Conservation (phyloP, 2,797 vertebrate species). For the Spea hammondii region DNA sequence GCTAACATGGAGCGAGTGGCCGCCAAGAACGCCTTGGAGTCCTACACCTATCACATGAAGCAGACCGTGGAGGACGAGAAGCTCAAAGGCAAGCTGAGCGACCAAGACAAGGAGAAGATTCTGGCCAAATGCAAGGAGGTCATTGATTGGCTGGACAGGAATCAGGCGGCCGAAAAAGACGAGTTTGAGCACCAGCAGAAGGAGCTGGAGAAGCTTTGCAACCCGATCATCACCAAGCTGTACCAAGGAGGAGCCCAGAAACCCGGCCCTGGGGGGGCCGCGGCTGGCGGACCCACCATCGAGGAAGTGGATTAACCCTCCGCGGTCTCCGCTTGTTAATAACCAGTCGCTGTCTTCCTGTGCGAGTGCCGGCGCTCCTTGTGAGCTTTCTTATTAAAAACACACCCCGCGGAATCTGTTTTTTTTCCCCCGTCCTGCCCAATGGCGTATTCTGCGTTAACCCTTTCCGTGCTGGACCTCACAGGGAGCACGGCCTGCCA, state of each 20-base stretch:
- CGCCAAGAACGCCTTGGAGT: slow-evolving; percentile 85
- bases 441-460: too few relatives aligned
- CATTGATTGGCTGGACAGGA: slow-evolving; percentile 84
- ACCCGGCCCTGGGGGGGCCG: slow-evolving; percentile 56
- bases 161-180: slow-evolving; percentile 89
- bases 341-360: too few relatives aligned
- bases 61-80: slow-evolving; percentile 84
- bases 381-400: too few relatives aligned
- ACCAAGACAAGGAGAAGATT: slow-evolving; percentile 82
- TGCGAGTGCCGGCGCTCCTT: too few relatives aligned
- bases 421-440: too few relatives aligned
- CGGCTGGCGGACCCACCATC: slow-evolving; percentile 77
- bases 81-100: slow-evolving; percentile 83
- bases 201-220: slow-evolving; percentile 87
- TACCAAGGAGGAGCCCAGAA: slow-evolving; percentile 73
- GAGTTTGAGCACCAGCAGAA: slow-evolving; percentile 88
- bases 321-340: too few relatives aligned
- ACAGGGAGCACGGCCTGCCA: too few relatives aligned
- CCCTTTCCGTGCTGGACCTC: too few relatives aligned
- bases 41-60: slow-evolving; percentile 86
- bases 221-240: slow-evolving; percentile 74
- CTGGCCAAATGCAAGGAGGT: slow-evolving; percentile 84
- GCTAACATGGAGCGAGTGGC: slow-evolving; percentile 78
- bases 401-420: too few relatives aligned
- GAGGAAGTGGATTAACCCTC: slow-evolving; percentile 83